These are phyloP conservation scores for Sorex fumeus DNA, from an alignment of 2,113 vertebrate species.

Conservation along the genomic window DNA sequence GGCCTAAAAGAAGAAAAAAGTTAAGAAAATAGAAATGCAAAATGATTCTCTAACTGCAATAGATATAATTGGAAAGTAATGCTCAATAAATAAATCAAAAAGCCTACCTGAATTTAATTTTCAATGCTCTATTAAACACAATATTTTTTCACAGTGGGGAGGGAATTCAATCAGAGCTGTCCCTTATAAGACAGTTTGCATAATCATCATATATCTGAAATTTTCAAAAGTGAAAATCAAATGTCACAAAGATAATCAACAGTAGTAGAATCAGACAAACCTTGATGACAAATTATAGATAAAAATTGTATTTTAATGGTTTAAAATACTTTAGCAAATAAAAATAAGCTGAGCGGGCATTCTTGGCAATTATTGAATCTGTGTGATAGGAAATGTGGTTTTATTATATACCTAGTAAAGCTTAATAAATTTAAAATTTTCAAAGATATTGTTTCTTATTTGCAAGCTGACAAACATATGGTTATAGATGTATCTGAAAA, in stretches of 20 bases:
- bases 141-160: neutral
- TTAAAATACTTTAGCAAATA: neutral
- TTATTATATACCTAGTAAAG: neutral
- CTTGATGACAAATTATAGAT: neutral
- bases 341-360: neutral
- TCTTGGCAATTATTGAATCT: neutral
- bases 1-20: neutral
- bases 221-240: neutral
- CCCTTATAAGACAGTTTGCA: neutral
- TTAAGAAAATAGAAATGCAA: slow-evolving; percentile 28
- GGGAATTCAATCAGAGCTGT: neutral
- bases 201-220: neutral
- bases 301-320: neutral
- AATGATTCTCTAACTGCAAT: neutral
- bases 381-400: neutral
- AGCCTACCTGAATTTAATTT: neutral
- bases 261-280: neutral
- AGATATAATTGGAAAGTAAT: slow-evolving; percentile 1
- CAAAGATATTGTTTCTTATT: neutral
- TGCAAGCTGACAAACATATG: no score
- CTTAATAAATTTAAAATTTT: neutral
- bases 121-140: neutral
- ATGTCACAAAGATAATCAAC: neutral
- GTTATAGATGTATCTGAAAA: no score
- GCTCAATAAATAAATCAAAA: neutral